Conservation (phyloP, 2,888 invertebrate genomes). For the Caenorhabditis macrosperma region DNA sequence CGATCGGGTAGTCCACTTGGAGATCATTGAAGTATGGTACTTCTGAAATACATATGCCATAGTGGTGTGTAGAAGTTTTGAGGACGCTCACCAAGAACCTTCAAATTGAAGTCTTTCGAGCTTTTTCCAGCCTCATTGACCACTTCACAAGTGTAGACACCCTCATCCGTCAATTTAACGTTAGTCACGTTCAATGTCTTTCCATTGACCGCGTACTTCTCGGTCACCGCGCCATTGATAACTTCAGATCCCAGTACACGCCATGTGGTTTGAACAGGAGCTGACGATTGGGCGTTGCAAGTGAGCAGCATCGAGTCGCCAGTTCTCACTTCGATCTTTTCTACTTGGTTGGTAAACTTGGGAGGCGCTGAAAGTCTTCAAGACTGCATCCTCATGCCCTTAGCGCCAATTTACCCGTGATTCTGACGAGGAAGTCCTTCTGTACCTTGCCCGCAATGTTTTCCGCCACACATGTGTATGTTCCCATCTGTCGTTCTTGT, state of each 20-base stretch:
- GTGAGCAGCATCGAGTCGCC: constrained; percentile 80
- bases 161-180: constrained; percentile 82
- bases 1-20: constrained; percentile 78
- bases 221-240: neutral
- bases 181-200: constrained; percentile 72
- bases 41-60: constrained; percentile 81
- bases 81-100: constrained; percentile 83
- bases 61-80: neutral
- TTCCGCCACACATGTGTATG: constrained; percentile 81
- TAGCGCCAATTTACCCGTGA: no score
- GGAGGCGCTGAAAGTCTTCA: constrained; percentile 77
- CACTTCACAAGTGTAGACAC: constrained; percentile 83
- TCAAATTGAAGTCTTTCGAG: constrained; percentile 83
- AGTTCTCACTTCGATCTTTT: constrained; percentile 75
- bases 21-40: constrained; percentile 80
- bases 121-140: constrained; percentile 83
- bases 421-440: constrained; percentile 73
- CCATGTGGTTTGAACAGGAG: constrained; percentile 66
- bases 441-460: constrained; percentile 81
- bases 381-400: no score
- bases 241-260: constrained; percentile 58
- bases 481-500: constrained; percentile 48
- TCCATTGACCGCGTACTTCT: constrained; percentile 56
- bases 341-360: constrained; percentile 63
- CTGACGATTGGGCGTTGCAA: constrained; percentile 75